These are phyloP conservation scores for Pristionchus entomophagus DNA, from an alignment of 2,888 invertebrate genomes.

Conservation along the genomic window DNA sequence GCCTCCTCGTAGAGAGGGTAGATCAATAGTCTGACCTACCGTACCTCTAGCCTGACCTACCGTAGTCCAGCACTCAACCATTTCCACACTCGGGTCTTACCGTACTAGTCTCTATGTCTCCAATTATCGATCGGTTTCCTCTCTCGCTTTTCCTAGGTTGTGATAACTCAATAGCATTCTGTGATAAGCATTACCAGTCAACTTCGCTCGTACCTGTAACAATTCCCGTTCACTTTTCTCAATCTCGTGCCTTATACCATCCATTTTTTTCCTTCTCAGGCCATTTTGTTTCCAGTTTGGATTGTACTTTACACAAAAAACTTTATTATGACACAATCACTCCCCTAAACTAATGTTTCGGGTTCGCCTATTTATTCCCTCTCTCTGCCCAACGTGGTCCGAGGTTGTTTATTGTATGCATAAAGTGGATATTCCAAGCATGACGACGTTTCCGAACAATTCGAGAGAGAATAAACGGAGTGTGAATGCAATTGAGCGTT, in stretches of 20 bases:
- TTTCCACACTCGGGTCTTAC: neutral
- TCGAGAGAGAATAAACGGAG: too few relatives aligned
- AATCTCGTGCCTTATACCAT: conserved; percentile 11
- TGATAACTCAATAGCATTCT: neutral
- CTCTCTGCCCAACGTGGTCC: neutral
- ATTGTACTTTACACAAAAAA: neutral
- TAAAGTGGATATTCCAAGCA: neutral
- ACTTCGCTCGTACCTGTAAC: neutral
- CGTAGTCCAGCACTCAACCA: neutral
- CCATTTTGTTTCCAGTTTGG: conserved; percentile 18
- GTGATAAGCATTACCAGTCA: neutral
- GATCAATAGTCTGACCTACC: neutral
- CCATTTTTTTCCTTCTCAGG: conserved; percentile 10
- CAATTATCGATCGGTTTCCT: conserved; percentile 1
- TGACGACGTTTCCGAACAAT: neutral
- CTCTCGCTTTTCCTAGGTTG: neutral
- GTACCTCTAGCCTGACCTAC: neutral
- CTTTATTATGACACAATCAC: neutral
- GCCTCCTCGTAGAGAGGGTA: neutral
- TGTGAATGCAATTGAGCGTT: neutral
- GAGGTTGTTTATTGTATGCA: neutral
- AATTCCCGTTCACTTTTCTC: conserved; percentile 3
- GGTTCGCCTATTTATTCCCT: neutral
- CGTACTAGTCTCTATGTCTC: neutral
- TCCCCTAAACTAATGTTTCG: conserved; percentile 32